Percentiles rank a stretch among this genome's conserved stretches.
Conservation (phyloP, 2,888 invertebrate species). For the Tromatobia lineatoria region DNA sequence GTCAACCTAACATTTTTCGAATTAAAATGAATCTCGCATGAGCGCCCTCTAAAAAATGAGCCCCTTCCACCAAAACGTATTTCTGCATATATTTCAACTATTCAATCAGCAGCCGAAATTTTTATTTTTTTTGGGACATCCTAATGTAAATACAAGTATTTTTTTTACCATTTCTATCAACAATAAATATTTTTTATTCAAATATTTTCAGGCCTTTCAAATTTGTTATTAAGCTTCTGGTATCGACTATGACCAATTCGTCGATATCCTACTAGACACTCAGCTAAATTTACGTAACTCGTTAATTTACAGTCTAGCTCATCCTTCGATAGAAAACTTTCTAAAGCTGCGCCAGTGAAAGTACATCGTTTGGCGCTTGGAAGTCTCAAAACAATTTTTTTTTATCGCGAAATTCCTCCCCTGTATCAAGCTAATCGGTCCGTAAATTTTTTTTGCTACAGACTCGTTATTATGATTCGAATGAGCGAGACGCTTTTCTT, state of each 20-base stretch:
- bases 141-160: too few relatives aligned
- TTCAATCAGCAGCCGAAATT: too few relatives aligned
- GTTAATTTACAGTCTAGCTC: background rate
- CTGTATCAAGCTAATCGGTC: background rate
- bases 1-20: too few relatives aligned
- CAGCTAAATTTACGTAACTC: slow-evolving; percentile 5
- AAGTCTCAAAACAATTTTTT: background rate
- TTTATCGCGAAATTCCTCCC: slow-evolving; percentile 1
- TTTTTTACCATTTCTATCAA: too few relatives aligned
- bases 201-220: too few relatives aligned
- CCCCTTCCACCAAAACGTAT: too few relatives aligned
- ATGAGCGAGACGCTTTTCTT: slow-evolving; percentile 21
- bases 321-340: slow-evolving; percentile 15
- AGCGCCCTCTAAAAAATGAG: too few relatives aligned
- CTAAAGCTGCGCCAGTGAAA: background rate
- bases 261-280: background rate
- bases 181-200: too few relatives aligned
- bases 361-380: background rate
- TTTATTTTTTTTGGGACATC: too few relatives aligned
- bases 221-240: slow-evolving; percentile 26
- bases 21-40: too few relatives aligned
- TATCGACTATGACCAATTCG: background rate
- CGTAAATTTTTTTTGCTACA: background rate
- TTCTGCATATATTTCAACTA: too few relatives aligned
- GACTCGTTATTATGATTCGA: slow-evolving; percentile 19